Conservation (phyloP, 2,113 vertebrate species). For the Miniopterus natalensis region DNA sequence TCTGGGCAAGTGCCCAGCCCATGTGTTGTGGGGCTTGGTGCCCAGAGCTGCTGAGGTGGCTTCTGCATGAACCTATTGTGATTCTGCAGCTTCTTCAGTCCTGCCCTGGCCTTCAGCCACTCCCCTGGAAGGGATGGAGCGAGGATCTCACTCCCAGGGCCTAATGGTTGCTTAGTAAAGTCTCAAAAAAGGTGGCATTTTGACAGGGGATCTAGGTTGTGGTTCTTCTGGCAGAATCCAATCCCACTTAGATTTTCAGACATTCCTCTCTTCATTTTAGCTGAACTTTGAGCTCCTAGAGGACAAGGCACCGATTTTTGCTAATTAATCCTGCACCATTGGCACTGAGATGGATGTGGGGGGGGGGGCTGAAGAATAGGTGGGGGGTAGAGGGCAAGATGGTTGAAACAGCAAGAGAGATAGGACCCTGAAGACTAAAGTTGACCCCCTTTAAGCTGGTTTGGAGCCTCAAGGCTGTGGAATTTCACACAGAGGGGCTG, state of each 20-base stretch:
- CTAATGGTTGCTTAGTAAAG: background rate
- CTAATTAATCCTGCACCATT: background rate
- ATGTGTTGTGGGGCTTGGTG: background rate
- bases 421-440: background rate
- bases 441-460: background rate
- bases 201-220: background rate
- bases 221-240: background rate
- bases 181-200: background rate
- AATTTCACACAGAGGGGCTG: background rate
- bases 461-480: background rate
- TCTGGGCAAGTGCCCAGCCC: constrained; percentile 68
- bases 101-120: background rate
- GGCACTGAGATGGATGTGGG: background rate
- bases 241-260: background rate
- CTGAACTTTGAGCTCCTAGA: background rate
- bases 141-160: background rate
- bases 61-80: background rate
- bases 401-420: background rate
- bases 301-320: background rate
- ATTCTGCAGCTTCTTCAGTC: background rate
- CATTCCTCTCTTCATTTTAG: background rate
- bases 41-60: constrained; percentile 16
- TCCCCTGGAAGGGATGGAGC: background rate
- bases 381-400: background rate
- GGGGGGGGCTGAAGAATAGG: background rate